phyloP scores from a whole-genome alignment of 2,888 invertebrate genomes.

The Coenonympha arcania region DNA sequence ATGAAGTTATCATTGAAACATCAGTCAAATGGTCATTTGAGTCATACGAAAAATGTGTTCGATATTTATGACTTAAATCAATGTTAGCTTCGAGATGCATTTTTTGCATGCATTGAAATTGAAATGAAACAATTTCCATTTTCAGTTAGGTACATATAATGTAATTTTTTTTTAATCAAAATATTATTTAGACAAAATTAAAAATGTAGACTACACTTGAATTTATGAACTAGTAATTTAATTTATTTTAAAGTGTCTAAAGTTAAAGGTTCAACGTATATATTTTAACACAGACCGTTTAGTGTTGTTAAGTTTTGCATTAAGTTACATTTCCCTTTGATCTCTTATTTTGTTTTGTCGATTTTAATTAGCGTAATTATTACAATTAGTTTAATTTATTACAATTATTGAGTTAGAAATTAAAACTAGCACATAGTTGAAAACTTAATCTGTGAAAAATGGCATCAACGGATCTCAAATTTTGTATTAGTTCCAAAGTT shows the following conservation, averaged over 20 bases:
- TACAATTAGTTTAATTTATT: conserved; percentile 65
- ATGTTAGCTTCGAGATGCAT: neutral
- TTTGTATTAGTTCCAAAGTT: conserved; percentile 64
- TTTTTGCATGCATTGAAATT: neutral
- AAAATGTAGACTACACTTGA: neutral
- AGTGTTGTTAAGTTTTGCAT: conserved; percentile 65
- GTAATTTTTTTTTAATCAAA: neutral
- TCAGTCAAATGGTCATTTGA: conserved; percentile 15
- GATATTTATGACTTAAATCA: neutral
- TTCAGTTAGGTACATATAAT: too few relatives aligned
- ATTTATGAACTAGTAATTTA: neutral
- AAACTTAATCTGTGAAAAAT: conserved; percentile 36
- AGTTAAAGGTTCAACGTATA: conserved; percentile 19
- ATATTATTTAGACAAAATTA: neutral
- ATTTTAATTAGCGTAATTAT: conserved; percentile 52
- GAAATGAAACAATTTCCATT: neutral
- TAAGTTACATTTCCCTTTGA: conserved; percentile 66
- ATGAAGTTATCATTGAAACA: conserved; percentile 1
- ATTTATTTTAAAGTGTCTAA: neutral
- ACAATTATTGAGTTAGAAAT: conserved; percentile 36
- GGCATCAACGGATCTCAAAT: conserved; percentile 60
- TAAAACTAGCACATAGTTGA: conserved; percentile 41
- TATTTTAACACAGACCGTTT: conserved; percentile 35
- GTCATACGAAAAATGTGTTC: conserved; percentile 14
- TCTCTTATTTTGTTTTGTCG: conserved; percentile 60